These are phyloP conservation scores for Yponomeuta plumbellus DNA, from an alignment of 2,888 invertebrate genomes.

Conservation along the genomic window DNA sequence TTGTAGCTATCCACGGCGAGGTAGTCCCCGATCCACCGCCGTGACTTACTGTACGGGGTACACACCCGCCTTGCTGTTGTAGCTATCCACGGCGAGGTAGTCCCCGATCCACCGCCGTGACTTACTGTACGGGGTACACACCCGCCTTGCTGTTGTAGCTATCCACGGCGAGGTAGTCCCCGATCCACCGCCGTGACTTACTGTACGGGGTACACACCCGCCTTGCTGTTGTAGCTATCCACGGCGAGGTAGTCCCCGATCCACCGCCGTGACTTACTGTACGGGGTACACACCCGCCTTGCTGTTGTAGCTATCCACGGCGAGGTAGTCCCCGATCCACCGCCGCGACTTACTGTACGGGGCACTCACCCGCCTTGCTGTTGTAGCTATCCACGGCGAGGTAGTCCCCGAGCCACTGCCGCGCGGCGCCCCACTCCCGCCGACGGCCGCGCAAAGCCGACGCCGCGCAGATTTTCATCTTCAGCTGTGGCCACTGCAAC, in stretches of 20 bases:
- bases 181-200: slow-evolving; percentile 48
- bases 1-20: slow-evolving; percentile 51
- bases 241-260: slow-evolving; percentile 59
- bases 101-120: slow-evolving; percentile 55
- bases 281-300: slow-evolving; percentile 31
- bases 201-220: slow-evolving; percentile 42
- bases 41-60: slow-evolving; percentile 48
- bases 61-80: slow-evolving; percentile 38
- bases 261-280: slow-evolving; percentile 59
- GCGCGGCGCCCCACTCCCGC: slow-evolving; percentile 51
- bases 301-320: slow-evolving; percentile 46
- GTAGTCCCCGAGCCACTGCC: slow-evolving; percentile 62
- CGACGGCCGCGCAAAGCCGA: slow-evolving; percentile 49
- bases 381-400: slow-evolving; percentile 53
- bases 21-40: slow-evolving; percentile 62
- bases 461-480: slow-evolving; percentile 65
- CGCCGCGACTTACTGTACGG: slow-evolving; percentile 53
- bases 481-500: slow-evolving; percentile 87
- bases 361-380: slow-evolving; percentile 26
- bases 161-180: slow-evolving; percentile 56
- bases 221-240: slow-evolving; percentile 44
- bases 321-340: slow-evolving; percentile 65
- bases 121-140: slow-evolving; percentile 39
- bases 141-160: slow-evolving; percentile 42
- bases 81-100: slow-evolving; percentile 49